phyloP scores from a whole-genome alignment of 2,113 vertebrate genomes.

The Aspiorhynchus laticeps region DNA sequence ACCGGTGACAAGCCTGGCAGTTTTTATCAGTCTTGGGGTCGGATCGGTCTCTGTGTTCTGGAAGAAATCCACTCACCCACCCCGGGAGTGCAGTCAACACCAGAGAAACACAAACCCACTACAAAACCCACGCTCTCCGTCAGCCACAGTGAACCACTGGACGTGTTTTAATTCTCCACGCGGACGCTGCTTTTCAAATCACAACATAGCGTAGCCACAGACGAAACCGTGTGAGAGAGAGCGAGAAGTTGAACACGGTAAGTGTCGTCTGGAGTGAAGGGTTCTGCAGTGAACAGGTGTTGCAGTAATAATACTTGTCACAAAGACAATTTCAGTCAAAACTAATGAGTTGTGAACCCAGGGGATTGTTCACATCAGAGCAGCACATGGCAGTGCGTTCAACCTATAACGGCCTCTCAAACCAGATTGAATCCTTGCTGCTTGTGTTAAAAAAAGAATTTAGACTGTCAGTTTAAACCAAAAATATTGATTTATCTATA shows the following conservation, averaged over 20 bases:
- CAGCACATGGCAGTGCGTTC: background rate
- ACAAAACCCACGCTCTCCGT: background rate
- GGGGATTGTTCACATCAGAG: slow-evolving; percentile 74
- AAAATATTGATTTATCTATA: background rate
- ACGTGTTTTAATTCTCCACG: background rate
- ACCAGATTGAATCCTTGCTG: background rate
- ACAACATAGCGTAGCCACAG: background rate
- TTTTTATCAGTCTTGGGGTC: slow-evolving; percentile 61
- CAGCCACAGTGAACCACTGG: background rate
- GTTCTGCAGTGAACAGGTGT: slow-evolving; percentile 75
- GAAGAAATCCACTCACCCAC: slow-evolving; percentile 38
- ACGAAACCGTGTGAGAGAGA: background rate
- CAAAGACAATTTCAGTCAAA: slow-evolving; percentile 82
- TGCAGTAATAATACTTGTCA: slow-evolving; percentile 85
- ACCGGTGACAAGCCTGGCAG: slow-evolving; percentile 53
- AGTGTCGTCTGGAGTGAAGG: slow-evolving; percentile 29
- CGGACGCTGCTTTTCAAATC: background rate
- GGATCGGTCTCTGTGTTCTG: slow-evolving; percentile 38
- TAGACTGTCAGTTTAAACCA: background rate
- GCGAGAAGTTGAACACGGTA: slow-evolving; percentile 70
- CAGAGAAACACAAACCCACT: background rate
- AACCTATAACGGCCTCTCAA: slow-evolving; percentile 1
- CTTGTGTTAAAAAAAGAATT: background rate
- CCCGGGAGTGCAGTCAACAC: slow-evolving; percentile 36
- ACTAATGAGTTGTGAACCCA: slow-evolving; percentile 82